Percentiles rank a stretch among this genome's conserved stretches.
Conservation (phyloP, 2,113 vertebrate species). For the Catharus bicknelli region DNA sequence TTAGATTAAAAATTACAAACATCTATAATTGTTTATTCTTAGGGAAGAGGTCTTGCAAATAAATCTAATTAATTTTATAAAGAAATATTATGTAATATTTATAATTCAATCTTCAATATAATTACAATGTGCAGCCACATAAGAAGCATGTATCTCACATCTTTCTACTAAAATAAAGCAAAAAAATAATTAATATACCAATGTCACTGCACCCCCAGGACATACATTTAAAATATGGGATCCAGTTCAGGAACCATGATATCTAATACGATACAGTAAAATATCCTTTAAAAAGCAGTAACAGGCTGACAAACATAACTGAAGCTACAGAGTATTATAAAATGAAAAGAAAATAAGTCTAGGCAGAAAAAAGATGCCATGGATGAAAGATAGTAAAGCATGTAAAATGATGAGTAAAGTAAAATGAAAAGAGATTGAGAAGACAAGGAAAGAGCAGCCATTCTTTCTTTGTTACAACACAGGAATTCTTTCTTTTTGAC, state of each 20-base stretch:
- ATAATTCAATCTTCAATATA: background rate
- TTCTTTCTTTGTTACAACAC: background rate
- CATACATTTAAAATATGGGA: background rate
- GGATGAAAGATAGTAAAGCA: background rate
- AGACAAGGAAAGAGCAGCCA: background rate
- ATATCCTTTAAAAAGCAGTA: background rate
- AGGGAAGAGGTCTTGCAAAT: background rate
- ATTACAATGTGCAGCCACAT: background rate
- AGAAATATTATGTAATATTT: background rate
- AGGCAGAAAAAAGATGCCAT: background rate
- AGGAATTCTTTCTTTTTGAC: background rate
- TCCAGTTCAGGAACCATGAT: background rate
- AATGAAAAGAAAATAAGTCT: background rate
- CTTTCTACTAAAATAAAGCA: background rate
- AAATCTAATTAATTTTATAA: background rate
- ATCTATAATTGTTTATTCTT: background rate
- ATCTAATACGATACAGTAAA: background rate
- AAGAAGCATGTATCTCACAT: background rate
- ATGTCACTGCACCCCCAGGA: background rate
- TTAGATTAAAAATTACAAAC: background rate
- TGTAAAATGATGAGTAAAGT: background rate
- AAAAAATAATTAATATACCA: background rate
- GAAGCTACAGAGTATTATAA: background rate
- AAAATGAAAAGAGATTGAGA: background rate
- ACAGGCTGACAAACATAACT: background rate